A percentile compares a stretch with the other conserved stretches of the same genome.
phyloP scores from a whole-genome alignment of 2,888 invertebrate genomes.

The Germaria angustata region DNA sequence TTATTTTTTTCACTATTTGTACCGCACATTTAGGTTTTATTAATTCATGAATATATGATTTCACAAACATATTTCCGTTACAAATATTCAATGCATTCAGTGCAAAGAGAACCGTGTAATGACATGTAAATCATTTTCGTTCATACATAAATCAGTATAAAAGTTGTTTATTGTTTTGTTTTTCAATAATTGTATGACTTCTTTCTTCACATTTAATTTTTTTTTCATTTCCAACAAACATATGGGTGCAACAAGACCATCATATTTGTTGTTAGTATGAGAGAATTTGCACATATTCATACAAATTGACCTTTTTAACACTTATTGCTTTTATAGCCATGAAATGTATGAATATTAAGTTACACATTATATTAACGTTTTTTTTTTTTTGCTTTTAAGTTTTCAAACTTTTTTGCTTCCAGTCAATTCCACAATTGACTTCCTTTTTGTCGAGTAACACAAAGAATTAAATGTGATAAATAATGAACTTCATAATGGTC shows the following conservation, averaged over 20 bases:
- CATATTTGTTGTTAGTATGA: slow-evolving; percentile 5
- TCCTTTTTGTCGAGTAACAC: slow-evolving; percentile 58
- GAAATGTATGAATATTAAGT: slow-evolving; percentile 66
- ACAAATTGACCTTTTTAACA: slow-evolving; percentile 64
- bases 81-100: slow-evolving; percentile 37
- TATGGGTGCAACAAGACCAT: not conserved
- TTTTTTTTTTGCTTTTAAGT: slow-evolving; percentile 1
- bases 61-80: slow-evolving; percentile 63
- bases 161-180: slow-evolving; percentile 44
- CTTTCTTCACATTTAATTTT: slow-evolving; percentile 41
- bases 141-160: slow-evolving; percentile 50
- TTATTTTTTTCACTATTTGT: not conserved
- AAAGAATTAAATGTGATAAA: slow-evolving; percentile 59
- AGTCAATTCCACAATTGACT: slow-evolving; percentile 52
- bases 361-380: slow-evolving; percentile 55
- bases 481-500: slow-evolving; percentile 64
- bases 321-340: slow-evolving; percentile 56
- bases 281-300: slow-evolving; percentile 50
- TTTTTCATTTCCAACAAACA: not conserved
- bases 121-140: slow-evolving; percentile 21
- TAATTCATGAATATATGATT: slow-evolving; percentile 63
- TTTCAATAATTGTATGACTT: slow-evolving; percentile 63
- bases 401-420: slow-evolving; percentile 17
- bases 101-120: slow-evolving; percentile 1
- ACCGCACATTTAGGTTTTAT: slow-evolving; percentile 7